Evolutionary conservation across 2,888 invertebrate genomes (phyloP).

Genomic region (Drosophila tripunctata): DNA sequence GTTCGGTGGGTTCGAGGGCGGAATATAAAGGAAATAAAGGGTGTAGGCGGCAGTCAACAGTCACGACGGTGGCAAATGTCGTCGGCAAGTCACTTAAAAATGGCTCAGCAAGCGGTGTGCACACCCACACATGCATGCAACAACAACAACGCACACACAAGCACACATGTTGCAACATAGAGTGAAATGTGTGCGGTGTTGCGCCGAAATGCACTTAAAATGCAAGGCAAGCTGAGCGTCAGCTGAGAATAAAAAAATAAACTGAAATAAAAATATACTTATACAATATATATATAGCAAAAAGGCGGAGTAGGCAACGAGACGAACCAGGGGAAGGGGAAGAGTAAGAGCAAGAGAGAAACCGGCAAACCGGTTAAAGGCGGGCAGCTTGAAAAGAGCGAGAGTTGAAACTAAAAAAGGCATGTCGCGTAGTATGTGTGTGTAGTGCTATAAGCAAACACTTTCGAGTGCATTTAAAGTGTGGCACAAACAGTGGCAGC

Average conservation of each 20-base stretch:
- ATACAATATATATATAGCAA: conserved; percentile 19
- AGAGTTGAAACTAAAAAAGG: conserved; percentile 55
- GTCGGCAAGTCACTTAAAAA: conserved; percentile 76
- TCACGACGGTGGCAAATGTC: conserved; percentile 58
- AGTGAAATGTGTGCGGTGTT: conserved; percentile 36
- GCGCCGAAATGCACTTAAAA: conserved; percentile 71
- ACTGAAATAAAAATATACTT: conserved; percentile 28
- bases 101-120: conserved; percentile 57
- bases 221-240: conserved; percentile 52
- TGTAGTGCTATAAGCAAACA: conserved; percentile 73
- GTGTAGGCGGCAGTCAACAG: conserved; percentile 37
- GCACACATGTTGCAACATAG: conserved; percentile 13
- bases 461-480: conserved; percentile 76
- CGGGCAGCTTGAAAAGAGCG: conserved; percentile 47
- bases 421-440: conserved; percentile 42
- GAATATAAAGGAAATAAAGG: background rate
- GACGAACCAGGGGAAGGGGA: background rate
- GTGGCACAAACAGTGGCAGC: conserved; percentile 73
- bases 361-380: conserved; percentile 48
- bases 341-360: background rate
- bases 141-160: conserved; percentile 13
- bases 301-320: background rate
- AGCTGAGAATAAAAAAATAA: conserved; percentile 34
- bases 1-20: background rate
- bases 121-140: conserved; percentile 19